These are phyloP conservation scores for Thripadectes ignobilis DNA, from an alignment of 2,797 vertebrate species.

Conservation along the genomic window DNA sequence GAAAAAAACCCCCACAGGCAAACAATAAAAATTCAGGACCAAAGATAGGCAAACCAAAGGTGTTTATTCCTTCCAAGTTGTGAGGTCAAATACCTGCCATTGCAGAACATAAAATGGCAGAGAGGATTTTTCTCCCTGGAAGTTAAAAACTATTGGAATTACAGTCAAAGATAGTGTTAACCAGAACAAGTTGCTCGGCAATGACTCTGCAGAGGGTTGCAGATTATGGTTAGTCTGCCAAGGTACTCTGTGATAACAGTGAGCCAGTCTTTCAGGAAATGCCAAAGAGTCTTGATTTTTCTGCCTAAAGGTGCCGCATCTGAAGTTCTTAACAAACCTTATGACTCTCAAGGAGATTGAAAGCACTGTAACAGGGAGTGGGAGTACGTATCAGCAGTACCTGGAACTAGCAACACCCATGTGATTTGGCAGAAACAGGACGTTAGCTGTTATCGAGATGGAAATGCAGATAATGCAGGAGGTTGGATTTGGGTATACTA, in stretches of 20 bases:
- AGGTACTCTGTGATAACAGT: neutral
- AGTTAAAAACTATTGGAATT: neutral
- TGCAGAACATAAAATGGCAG: neutral
- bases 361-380: neutral
- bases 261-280: conserved; percentile 43
- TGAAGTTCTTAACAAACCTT: neutral
- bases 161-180: neutral
- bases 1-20: neutral
- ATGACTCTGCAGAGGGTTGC: neutral
- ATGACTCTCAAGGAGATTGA: neutral
- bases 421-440: neutral
- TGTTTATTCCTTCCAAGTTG: neutral
- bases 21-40: neutral
- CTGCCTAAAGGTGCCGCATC: neutral
- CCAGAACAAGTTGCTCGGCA: neutral
- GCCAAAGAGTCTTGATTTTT: conserved; percentile 29
- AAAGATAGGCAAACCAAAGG: neutral
- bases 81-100: neutral
- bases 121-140: neutral
- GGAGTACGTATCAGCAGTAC: neutral
- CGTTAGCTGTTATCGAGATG: neutral
- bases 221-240: neutral
- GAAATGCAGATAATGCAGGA: neutral
- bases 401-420: neutral
- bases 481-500: neutral